Base-by-base conservation (phyloP, 2,113 vertebrate species). In the Abramis brama region DNA sequence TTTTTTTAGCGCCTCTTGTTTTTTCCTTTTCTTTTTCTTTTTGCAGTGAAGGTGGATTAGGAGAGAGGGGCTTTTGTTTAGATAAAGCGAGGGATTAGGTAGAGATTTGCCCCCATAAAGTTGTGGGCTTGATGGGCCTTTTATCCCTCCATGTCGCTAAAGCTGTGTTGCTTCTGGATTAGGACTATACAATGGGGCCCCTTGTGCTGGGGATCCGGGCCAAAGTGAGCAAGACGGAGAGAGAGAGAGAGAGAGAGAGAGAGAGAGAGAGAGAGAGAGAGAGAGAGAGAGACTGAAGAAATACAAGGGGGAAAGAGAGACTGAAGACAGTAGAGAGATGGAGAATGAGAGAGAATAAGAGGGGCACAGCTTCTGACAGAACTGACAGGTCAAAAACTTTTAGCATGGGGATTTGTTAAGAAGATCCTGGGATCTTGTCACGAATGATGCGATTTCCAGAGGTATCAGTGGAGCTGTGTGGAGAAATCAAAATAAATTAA, bases 141-240 rank as follows among this genome's bases (percentile, higher is more conserved):
- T 98, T 97, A 98, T 98, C 97, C 97, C 95, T 96, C 96, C 96
- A 96, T 98, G 97, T 98, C 96, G 96, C 96, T 97, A 97, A 97
- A 97, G 96, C 97, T 97, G 96, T 97, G 97, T 97, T 97, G 96
- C 96, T 96, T 96, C 95, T 95, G 97, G 97, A 98, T 98, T 97
- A 98, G 96, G 93, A 90, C 91, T 91, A 93, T 95, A 98, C 97
- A 98, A 98, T 97, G 96, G 96, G 94, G 95, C 95, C 96, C 96
- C 96, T 97, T 97, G 97, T 97, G 96, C 95, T 96, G 94, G 94
- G 96, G 73, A 96, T 93, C 92, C 95, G 94, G 96, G 95, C 96
- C 93, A 93, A 94, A 95, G 94, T 93, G 95, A 93, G 11, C 91
- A 93, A 94, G 91, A 94, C 91, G 87, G 74, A 0, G 60, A 47